A percentile compares a stretch with the other conserved stretches of the same genome.
These are phyloP conservation scores for Scopus umbretta DNA, from an alignment of 2,113 vertebrate genomes.

Conservation along the genomic window DNA sequence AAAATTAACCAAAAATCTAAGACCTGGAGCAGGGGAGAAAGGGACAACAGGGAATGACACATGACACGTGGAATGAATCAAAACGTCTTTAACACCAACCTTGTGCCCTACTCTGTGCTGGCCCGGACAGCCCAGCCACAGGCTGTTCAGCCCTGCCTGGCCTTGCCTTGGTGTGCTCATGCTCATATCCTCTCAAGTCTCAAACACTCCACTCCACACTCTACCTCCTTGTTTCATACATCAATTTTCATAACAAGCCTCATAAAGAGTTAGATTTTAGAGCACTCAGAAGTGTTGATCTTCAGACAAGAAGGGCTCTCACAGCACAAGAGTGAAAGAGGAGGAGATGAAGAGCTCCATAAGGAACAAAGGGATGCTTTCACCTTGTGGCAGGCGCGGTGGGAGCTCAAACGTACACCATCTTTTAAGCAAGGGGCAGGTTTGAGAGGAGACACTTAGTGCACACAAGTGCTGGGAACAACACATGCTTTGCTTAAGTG, in stretches of 20 bases:
- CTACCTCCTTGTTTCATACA: neutral
- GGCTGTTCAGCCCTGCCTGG: neutral
- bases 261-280: slow-evolving; percentile 29
- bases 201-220: neutral
- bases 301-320: slow-evolving; percentile 52
- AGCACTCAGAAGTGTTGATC: slow-evolving; percentile 28
- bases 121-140: neutral
- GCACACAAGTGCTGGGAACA: neutral
- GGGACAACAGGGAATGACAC: neutral
- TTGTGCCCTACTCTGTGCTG: neutral
- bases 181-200: neutral
- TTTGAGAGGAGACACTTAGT: neutral
- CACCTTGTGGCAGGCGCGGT: neutral
- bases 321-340: neutral
- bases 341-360: neutral
- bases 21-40: neutral
- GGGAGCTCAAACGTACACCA: neutral
- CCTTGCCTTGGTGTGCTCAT: neutral
- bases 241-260: slow-evolving; percentile 53
- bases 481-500: neutral
- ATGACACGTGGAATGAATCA: neutral
- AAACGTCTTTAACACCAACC: neutral
- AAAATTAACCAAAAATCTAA: neutral
- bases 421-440: neutral
- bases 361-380: slow-evolving; percentile 7